Evolutionary conservation across 2,888 invertebrate species (phyloP), one percentile per base, ranked within the genome.

Genomic region (Latheticus oryzae): DNA sequence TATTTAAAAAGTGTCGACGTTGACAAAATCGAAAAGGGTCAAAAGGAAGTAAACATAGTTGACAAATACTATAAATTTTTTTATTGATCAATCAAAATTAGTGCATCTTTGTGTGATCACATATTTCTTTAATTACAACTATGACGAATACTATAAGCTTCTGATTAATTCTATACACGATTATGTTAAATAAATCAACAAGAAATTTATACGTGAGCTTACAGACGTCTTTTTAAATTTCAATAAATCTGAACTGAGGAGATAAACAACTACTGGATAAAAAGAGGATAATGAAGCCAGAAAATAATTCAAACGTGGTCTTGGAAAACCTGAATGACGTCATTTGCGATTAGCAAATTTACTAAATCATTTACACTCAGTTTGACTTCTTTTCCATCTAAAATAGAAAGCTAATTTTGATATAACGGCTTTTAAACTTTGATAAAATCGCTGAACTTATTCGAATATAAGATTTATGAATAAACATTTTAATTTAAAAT

Each of bases 151-250:
- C 17, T 42, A 26, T 45, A 16, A 53, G 45, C 53, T 26, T 45
- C 26, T 28, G 47, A 47, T 55, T 47, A 47, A 55, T 55, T 55
- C 54, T 38, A 28, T 38, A 45, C 54, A 32, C 54, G 47, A 24
- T 38, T n/a, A 9, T 37, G 5, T 23, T 16, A 47, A 38, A 38
- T 38, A 47, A 47, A 55, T 55, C 54, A 55, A 47, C 54, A 43
- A 38, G 47, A 47, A 40, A 55, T 45, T 43, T 13, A 32, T 32
- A 12, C 12, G 32, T 21, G 24, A 5, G 15, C 13, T 11, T 17
- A 28, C 17, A 16, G 2, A 32, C 4, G 28, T 11, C 11, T 19
- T 15, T 40, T 48, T 38, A 48, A 24, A 55, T 40, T 47, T 47
- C 48, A 24, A 37, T 38, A 35, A 32, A 50, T 47, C 15, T 23